A percentile compares a stretch with the other conserved stretches of the same genome.
Conservation (phyloP, 1,140 invertebrate species). For the Drosophila nebulosa region DNA sequence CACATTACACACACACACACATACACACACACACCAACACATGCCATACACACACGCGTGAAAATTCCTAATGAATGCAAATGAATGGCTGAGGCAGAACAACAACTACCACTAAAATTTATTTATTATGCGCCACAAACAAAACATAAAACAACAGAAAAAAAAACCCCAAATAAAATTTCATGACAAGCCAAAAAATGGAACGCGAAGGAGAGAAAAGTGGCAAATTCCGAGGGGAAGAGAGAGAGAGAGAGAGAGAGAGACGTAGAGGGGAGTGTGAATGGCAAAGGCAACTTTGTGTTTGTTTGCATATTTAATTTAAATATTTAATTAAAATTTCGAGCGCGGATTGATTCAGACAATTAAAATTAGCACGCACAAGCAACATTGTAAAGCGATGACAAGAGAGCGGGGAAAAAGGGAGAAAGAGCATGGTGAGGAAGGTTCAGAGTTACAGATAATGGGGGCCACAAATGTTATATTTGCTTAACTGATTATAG, state of each 20-base stretch:
- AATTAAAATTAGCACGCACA: slow-evolving; percentile 60
- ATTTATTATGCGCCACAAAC: slow-evolving; percentile 67
- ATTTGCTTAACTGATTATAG: neutral
- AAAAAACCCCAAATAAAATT: slow-evolving; percentile 38
- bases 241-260: slow-evolving; percentile 5
- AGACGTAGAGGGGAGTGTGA: neutral
- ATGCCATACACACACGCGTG: neutral
- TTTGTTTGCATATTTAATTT: slow-evolving; percentile 37
- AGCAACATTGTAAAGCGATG: neutral
- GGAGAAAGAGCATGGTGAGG: too few relatives aligned
- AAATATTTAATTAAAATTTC: slow-evolving; percentile 77
- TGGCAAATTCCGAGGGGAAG: too few relatives aligned
- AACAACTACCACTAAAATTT: slow-evolving; percentile 56
- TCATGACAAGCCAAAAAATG: slow-evolving; percentile 38
- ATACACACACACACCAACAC: slow-evolving; percentile 1
- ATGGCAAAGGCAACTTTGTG: neutral
- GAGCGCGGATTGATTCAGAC: slow-evolving; percentile 75
- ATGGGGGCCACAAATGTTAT: neutral
- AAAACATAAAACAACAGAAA: slow-evolving; percentile 12
- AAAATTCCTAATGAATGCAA: slow-evolving; percentile 71
- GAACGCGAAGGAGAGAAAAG: slow-evolving; percentile 16
- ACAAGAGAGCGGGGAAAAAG: neutral
- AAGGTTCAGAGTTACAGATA: too few relatives aligned
- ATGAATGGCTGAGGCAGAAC: slow-evolving; percentile 60
- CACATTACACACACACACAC: slow-evolving; percentile 24